Evolutionary conservation across 2,888 invertebrate genomes (phyloP).

Genomic region (Blomia tropicalis): DNA sequence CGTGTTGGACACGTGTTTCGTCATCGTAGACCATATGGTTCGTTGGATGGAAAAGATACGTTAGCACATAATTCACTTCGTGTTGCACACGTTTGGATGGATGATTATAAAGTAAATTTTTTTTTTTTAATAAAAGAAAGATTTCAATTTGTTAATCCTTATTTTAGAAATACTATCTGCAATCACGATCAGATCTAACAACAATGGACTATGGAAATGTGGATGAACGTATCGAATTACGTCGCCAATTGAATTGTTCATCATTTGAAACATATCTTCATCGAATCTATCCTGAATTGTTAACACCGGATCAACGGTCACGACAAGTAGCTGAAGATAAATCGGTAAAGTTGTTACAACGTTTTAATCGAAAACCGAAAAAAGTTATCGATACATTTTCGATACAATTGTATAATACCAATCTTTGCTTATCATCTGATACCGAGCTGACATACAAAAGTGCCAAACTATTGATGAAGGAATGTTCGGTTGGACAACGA

Average conservation of each 20-base stretch:
- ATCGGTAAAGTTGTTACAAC: background rate
- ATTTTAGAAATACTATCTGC: conserved; percentile 54
- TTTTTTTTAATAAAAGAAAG: background rate
- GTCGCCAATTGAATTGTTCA: conserved; percentile 54
- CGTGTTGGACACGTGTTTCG: conserved; percentile 91
- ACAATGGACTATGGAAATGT: conserved; percentile 55
- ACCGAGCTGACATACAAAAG: conserved; percentile 61
- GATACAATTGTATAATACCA: conserved; percentile 53
- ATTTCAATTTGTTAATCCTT: conserved; percentile 31
- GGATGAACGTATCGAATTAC: conserved; percentile 51
- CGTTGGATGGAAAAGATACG: conserved; percentile 57
- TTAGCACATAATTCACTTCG: conserved; percentile 79
- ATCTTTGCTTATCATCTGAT: conserved; percentile 60
- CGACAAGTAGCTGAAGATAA: conserved; percentile 10
- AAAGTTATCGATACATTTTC: conserved; percentile 22
- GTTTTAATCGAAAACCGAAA: conserved; percentile 1
- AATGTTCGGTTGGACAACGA: conserved; percentile 41
- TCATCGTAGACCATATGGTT: conserved; percentile 75
- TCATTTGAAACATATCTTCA: conserved; percentile 74
- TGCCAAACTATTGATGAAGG: conserved; percentile 51
- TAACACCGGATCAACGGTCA: conserved; percentile 38
- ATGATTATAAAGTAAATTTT: conserved; percentile 57
- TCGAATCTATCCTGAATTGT: conserved; percentile 64
- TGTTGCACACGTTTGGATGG: conserved; percentile 92
- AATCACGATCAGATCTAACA: conserved; percentile 45